Conservation (phyloP, 1,140 invertebrate species). For the Micrasema minimum region DNA sequence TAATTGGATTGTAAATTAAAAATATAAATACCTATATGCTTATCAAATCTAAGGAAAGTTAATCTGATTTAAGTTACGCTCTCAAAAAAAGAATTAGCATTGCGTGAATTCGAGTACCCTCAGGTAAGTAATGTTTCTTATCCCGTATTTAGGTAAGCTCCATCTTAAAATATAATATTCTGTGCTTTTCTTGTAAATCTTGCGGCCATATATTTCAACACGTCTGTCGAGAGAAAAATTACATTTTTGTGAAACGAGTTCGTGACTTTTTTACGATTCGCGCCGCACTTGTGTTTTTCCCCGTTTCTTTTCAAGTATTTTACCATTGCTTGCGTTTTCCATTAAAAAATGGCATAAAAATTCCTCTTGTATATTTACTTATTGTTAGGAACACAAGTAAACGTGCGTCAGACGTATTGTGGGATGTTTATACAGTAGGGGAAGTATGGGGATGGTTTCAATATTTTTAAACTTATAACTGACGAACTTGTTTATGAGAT, state of each 20-base stretch:
- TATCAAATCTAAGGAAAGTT: too few relatives aligned
- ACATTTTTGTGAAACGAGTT: conserved; percentile 53
- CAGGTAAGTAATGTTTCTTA: too few relatives aligned
- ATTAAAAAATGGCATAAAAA: conserved; percentile 53
- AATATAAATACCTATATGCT: too few relatives aligned
- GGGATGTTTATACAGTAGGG: too few relatives aligned
- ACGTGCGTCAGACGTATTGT: conserved; percentile 14
- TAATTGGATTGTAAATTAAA: too few relatives aligned
- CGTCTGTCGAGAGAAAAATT: conserved; percentile 50
- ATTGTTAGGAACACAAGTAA: conserved; percentile 35
- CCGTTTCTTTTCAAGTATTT: conserved; percentile 53
- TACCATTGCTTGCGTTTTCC: conserved; percentile 54
- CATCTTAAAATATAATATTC: conserved; percentile 40
- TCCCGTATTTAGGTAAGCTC: conserved; percentile 15
- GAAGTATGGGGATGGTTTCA: too few relatives aligned
- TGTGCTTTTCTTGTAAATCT: conserved; percentile 37
- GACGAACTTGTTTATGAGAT: too few relatives aligned
- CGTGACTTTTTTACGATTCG: conserved; percentile 55
- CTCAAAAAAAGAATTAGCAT: too few relatives aligned
- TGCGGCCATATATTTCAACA: conserved; percentile 38
- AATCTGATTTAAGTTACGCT: too few relatives aligned
- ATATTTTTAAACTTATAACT: too few relatives aligned
- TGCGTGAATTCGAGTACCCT: too few relatives aligned
- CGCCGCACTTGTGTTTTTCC: conserved; percentile 53
- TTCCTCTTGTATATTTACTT: conserved; percentile 53